Base-by-base conservation (phyloP, 1,140 invertebrate genomes). In the Lasaia peninsularis region DNA sequence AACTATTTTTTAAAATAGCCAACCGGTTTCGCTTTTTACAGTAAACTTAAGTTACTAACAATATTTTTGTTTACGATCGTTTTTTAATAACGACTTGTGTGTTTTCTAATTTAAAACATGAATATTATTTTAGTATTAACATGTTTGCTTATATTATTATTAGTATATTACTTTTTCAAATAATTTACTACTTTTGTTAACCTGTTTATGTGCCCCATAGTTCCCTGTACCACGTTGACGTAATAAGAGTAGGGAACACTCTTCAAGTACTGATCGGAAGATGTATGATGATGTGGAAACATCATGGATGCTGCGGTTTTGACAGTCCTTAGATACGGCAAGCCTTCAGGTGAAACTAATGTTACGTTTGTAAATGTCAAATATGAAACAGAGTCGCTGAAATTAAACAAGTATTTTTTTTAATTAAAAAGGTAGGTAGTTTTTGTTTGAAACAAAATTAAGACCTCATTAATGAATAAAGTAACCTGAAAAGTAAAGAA, bases 291-390 rank as follows among this genome's bases (percentile, higher is more conserved):
- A 53, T 86, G 86, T 0, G 90, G 82, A 33, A 91, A 81, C 80
- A 93, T 90, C 16, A 68, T 72, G 40, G 89, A 77, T 0, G 88
- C 72, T 0, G 75, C 35, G 9, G 49, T 31, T 51, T 75, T 80
- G 1, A 56, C 73, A 61, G 69, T 70, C 7, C 79, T 71, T 8
- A 89, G 86, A 49, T 89, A 93, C 0, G 92, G 92, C 20, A 93
- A 60, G 4, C 94, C 94, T 63, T 93, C 86, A 0, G 91, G 88
- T 0, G 93, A 93, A 18, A 95, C 87, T n/a, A 95, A 50, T 0
- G 91, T 93, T 1, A 94, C 69, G 58, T 92, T 92, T 8, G 89
- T 90, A 63, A 91, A 93, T 11, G 76, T 80, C 3, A 89, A 49
- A 52, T 87, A 89, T 2, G 80, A 67, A 28, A 73, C 75, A 0